These are phyloP conservation scores for Proterorhinus semilunaris DNA, from an alignment of 2,113 vertebrate genomes.

Conservation along the genomic window DNA sequence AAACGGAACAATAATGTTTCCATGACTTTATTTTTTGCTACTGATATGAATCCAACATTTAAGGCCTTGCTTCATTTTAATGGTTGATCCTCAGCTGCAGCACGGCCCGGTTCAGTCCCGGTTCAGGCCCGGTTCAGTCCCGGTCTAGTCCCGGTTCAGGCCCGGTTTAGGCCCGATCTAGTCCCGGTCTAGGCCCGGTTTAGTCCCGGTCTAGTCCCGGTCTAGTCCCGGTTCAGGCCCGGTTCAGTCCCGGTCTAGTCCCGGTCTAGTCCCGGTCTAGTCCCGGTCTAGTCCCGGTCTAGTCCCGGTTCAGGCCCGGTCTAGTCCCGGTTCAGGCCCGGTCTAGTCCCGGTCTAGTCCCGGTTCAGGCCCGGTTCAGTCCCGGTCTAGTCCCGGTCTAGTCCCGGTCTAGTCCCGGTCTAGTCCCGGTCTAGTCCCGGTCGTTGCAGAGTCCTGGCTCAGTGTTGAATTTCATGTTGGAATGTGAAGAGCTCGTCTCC, in stretches of 20 bases:
- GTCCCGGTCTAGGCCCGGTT: too few relatives aligned
- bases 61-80: too few relatives aligned
- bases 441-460: background rate
- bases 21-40: too few relatives aligned
- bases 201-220: too few relatives aligned
- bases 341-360: background rate
- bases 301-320: background rate
- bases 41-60: too few relatives aligned
- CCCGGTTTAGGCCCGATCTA: too few relatives aligned
- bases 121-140: background rate
- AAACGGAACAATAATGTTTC: too few relatives aligned
- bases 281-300: too few relatives aligned
- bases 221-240: too few relatives aligned
- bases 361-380: background rate
- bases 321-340: background rate
- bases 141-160: background rate
- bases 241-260: too few relatives aligned
- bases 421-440: background rate
- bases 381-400: background rate
- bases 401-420: background rate
- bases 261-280: too few relatives aligned
- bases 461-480: conserved; percentile 1
- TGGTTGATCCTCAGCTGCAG: too few relatives aligned
- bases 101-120: background rate
- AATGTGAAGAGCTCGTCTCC: conserved; percentile 1